Conservation (phyloP, 2,797 vertebrate species). For the Cryptoprocta ferox region DNA sequence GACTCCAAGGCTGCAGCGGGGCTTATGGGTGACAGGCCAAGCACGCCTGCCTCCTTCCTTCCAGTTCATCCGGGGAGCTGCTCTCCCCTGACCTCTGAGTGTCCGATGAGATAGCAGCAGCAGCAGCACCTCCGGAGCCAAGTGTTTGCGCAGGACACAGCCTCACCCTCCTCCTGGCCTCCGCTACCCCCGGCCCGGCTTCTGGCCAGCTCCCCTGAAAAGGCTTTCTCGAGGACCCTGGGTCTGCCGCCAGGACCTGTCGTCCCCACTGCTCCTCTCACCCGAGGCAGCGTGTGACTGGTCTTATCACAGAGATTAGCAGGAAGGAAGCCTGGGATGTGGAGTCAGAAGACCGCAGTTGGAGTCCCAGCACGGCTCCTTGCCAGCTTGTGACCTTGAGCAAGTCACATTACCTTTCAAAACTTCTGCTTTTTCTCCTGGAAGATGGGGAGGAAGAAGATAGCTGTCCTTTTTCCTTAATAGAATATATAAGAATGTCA, state of each 20-base stretch:
- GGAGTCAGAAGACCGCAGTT: neutral
- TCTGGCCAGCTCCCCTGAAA: neutral
- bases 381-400: constrained; percentile 64
- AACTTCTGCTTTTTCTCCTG: neutral
- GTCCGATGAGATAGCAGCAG: neutral
- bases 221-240: neutral
- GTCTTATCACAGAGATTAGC: constrained; percentile 67
- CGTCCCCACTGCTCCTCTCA: neutral
- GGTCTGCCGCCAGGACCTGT: constrained; percentile 28
- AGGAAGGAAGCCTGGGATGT: neutral
- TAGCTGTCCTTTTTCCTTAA: neutral
- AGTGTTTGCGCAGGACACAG: neutral
- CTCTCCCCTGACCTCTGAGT: constrained; percentile 55
- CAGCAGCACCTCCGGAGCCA: neutral
- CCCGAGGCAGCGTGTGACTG: neutral
- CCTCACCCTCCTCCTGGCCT: neutral
- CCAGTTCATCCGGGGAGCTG: neutral
- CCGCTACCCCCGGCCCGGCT: neutral
- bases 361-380: neutral
- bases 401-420: neutral
- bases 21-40: neutral
- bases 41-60: neutral
- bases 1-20: neutral
- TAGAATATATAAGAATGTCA: neutral
- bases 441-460: neutral